These are phyloP conservation scores for Coleophora deauratella DNA, from an alignment of 2,888 invertebrate species.

Conservation along the genomic window DNA sequence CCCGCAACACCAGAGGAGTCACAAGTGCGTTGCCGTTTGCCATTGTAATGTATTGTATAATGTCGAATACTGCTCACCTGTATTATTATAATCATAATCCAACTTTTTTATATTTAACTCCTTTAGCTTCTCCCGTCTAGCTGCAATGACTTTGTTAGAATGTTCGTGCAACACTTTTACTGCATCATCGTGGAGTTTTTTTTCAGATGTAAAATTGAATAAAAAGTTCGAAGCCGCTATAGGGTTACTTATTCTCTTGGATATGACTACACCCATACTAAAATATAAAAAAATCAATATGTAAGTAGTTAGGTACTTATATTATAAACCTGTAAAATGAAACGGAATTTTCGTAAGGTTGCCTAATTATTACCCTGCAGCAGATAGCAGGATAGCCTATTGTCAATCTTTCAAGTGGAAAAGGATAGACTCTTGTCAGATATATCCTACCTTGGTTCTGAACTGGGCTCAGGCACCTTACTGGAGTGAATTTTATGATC, in stretches of 20 bases:
- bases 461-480: no score
- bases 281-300: background rate
- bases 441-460: no score
- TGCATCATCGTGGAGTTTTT: conserved; percentile 67
- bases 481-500: no score
- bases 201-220: conserved; percentile 71
- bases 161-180: conserved; percentile 56
- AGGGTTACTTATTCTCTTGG: conserved; percentile 46
- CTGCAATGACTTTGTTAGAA: conserved; percentile 55
- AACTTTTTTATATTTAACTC: conserved; percentile 31
- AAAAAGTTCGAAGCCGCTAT: conserved; percentile 38
- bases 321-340: no score
- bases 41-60: no score
- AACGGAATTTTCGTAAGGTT: no score
- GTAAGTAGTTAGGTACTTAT: background rate
- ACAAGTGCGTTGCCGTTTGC: no score
- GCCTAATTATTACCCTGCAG: no score
- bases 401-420: conserved; percentile 3
- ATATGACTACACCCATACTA: conserved; percentile 32
- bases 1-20: no score
- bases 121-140: conserved; percentile 43
- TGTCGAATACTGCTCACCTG: conserved; percentile 41
- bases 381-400: no score
- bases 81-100: conserved; percentile 23
- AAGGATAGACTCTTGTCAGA: no score